Evolutionary conservation across 2,888 invertebrate genomes (phyloP), one percentile per base, ranked within the genome.

Genomic region (Exocentrus adspersus): DNA sequence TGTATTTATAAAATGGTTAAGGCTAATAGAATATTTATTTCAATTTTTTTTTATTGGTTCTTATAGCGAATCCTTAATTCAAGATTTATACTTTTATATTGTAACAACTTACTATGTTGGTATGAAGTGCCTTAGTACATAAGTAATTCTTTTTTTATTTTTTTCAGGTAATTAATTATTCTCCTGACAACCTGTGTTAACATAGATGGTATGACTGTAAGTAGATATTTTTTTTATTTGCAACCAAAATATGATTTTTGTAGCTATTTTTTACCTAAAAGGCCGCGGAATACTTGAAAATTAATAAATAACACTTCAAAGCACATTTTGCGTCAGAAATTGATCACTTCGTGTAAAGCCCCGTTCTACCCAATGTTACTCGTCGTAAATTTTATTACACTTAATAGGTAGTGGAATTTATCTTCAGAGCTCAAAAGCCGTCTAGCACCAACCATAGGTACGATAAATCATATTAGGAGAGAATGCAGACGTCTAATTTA

Each of bases 401-500:
- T 50, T 37, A 21, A 60, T n/a, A n/a, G 52, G 57, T 59, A n/a
- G n/a, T 16, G 46, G 52, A 52, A 65, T 68, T 62, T 60, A 65
- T 65, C 60, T 24, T 43, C 52, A 58, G 64, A 62, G 62, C 61
- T 45, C 58, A 65, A 60, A 64, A 54, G 46, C 32, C 45, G 30
- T 32, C 56, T 54, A 52, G 60, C 60, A 64, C 65, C 59, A 67
- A 69, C 67, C 65, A 62, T 60, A n/a, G n/a, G n/a, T n/a, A 57
- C 54, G 62, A 61, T 69, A 67, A 69, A 69, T 69, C 65, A 69
- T 65, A 65, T 62, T 67, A 69, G 62, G 62, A 63, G 57, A 57
- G 64, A 67, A 65, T 60, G 61, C 65, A 67, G 61, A 67, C 65
- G 72, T 69, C 70, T 68, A 74, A 73, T 72, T 73, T 70, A 71